Evolutionary conservation across 2,888 invertebrate species (phyloP).

Genomic region (Epinotia ramella): DNA sequence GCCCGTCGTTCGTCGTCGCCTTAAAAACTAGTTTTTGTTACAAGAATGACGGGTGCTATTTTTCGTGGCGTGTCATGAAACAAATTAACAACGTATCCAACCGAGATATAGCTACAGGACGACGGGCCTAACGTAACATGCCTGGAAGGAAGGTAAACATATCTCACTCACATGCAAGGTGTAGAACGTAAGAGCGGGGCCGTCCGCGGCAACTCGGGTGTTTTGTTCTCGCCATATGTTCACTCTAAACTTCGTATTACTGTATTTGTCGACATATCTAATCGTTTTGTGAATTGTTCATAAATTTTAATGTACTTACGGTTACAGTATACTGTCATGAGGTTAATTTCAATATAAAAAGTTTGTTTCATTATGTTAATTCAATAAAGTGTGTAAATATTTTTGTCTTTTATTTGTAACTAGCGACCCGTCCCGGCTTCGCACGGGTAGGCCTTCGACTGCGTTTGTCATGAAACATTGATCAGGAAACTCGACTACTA

Average conservation of each 20-base stretch:
- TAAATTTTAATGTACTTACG: conserved; percentile 81
- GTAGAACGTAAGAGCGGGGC: conserved; percentile 8
- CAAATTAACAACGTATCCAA: not conserved
- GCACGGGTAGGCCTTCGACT: too few species aligned
- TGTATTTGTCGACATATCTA: conserved; percentile 82
- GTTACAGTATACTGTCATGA: conserved; percentile 80
- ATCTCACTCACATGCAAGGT: conserved; percentile 27
- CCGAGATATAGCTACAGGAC: not conserved
- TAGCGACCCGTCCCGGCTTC: too few species aligned
- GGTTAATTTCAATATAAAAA: conserved; percentile 78
- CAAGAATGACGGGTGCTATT: not conserved
- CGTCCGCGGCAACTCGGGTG: conserved; percentile 23
- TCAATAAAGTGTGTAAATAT: conserved; percentile 86
- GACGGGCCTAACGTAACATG: not conserved
- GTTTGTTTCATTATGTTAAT: conserved; percentile 84
- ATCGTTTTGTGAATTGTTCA: conserved; percentile 81
- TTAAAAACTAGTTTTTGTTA: not conserved
- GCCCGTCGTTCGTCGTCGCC: not conserved
- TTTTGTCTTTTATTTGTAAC: conserved; percentile 47
- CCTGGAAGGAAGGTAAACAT: conserved; percentile 34
- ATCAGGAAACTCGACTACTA: too few species aligned
- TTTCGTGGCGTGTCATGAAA: not conserved
- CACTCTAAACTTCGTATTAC: conserved; percentile 78
- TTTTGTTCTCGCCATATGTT: conserved; percentile 54
- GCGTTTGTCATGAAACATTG: too few species aligned